phyloP scores from a whole-genome alignment of 1,140 invertebrate species.

The Triops longicaudatus region DNA sequence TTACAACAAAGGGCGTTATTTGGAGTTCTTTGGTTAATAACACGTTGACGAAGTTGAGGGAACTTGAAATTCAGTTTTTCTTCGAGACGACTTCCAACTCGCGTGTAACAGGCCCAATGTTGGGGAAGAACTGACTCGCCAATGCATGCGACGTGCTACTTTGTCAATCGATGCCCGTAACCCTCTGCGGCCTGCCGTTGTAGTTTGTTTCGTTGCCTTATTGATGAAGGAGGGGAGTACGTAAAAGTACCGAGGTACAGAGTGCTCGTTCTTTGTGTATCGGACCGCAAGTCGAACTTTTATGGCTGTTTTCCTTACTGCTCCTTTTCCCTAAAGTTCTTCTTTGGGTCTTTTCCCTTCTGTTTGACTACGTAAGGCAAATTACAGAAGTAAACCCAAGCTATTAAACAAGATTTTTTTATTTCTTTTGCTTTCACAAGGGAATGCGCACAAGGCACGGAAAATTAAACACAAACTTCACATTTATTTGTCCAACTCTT shows the following conservation, averaged over 20 bases:
- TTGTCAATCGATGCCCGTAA: conserved; percentile 14
- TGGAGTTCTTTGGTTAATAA: too few species aligned
- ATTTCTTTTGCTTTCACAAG: neutral
- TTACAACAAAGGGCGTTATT: too few species aligned
- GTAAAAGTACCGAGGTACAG: neutral
- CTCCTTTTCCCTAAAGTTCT: neutral
- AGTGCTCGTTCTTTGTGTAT: neutral
- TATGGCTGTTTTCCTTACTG: neutral
- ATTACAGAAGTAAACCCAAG: neutral
- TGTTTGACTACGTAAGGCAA: neutral
- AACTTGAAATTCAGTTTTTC: neutral
- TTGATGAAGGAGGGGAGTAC: neutral
- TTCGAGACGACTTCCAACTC: neutral
- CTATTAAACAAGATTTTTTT: neutral
- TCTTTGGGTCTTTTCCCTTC: neutral
- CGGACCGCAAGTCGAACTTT: neutral
- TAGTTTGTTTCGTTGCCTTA: neutral
- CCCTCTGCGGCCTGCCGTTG: conserved; percentile 9
- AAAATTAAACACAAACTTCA: neutral
- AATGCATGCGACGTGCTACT: conserved; percentile 9
- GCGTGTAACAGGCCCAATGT: conserved; percentile 14
- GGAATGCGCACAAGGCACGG: neutral
- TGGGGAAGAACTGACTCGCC: conserved; percentile 3
- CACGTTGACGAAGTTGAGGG: too few species aligned
- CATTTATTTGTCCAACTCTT: conserved; percentile 35